Conservation (phyloP, 2,797 vertebrate genomes). For the Ctenochaetus hawaiiensis region DNA sequence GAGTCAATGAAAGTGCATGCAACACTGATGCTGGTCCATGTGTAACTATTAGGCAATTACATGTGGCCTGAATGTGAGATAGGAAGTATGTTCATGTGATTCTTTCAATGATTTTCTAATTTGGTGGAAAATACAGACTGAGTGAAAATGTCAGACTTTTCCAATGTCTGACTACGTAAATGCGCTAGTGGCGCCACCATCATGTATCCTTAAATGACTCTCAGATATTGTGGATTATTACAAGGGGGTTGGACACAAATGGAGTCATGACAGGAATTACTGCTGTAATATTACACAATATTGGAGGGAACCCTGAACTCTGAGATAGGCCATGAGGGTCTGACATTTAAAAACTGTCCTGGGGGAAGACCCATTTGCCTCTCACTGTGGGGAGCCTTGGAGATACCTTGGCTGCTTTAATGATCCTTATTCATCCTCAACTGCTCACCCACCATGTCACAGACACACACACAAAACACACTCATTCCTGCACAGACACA, state of each 20-base stretch:
- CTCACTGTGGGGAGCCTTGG: slow-evolving; percentile 57
- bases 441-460: slow-evolving; percentile 40
- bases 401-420: slow-evolving; percentile 65
- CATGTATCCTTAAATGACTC: slow-evolving; percentile 54
- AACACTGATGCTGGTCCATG: slow-evolving; percentile 43
- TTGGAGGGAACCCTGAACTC: slow-evolving; percentile 57
- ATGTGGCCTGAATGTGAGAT: slow-evolving; percentile 33
- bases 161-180: slow-evolving; percentile 25
- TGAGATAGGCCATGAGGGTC: slow-evolving; percentile 44
- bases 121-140: slow-evolving; percentile 53
- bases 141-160: slow-evolving; percentile 70
- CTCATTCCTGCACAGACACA: background rate
- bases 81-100: slow-evolving; percentile 61
- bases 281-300: slow-evolving; percentile 59
- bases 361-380: slow-evolving; percentile 63
- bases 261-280: slow-evolving; percentile 74
- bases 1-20: slow-evolving; percentile 56
- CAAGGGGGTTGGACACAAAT: slow-evolving; percentile 61
- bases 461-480: slow-evolving; percentile 35
- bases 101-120: slow-evolving; percentile 69
- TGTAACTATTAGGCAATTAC: slow-evolving; percentile 51
- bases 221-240: slow-evolving; percentile 55
- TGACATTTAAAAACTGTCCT: slow-evolving; percentile 75
- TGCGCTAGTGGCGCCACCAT: background rate
- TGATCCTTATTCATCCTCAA: slow-evolving; percentile 72